phyloP scores from a whole-genome alignment of 2,113 vertebrate species.

The Oreochromis tanganicae region DNA sequence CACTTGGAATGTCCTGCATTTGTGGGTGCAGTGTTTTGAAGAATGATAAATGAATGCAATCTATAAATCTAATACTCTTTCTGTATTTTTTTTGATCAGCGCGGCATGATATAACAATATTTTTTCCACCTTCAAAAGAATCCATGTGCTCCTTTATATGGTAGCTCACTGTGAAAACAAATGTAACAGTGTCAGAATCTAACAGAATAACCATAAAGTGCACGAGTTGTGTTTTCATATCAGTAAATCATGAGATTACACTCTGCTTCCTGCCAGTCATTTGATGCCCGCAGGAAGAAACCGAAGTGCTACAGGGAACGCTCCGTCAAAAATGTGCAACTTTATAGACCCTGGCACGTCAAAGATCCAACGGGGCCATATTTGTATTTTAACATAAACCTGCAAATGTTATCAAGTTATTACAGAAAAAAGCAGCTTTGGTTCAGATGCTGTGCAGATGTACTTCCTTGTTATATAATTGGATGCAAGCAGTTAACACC shows the following conservation, averaged over 20 bases:
- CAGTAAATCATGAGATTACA: background rate
- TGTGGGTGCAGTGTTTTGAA: background rate
- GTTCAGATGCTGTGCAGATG: background rate
- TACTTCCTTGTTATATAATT: background rate
- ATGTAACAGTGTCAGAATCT: background rate
- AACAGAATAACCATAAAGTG: background rate
- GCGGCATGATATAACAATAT: background rate
- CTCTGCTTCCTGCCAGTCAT: slow-evolving; percentile 1
- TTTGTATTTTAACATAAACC: background rate
- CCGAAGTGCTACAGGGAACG: background rate
- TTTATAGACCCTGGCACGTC: background rate
- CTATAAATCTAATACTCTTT: background rate
- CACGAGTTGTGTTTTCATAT: slow-evolving; percentile 21
- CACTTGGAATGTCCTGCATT: background rate
- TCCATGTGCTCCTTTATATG: background rate
- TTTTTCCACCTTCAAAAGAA: background rate
- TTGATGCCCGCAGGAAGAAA: slow-evolving; percentile 11
- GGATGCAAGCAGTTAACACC: background rate
- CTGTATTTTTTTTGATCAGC: background rate
- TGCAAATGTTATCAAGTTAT: slow-evolving; percentile 16
- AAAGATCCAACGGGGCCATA: background rate
- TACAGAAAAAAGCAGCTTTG: background rate
- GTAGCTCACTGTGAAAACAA: background rate
- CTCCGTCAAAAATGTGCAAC: background rate
- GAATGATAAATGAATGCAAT: background rate